Evolutionary conservation across 2,797 vertebrate genomes (phyloP).

Genomic region (Notolepis coatsorum): DNA sequence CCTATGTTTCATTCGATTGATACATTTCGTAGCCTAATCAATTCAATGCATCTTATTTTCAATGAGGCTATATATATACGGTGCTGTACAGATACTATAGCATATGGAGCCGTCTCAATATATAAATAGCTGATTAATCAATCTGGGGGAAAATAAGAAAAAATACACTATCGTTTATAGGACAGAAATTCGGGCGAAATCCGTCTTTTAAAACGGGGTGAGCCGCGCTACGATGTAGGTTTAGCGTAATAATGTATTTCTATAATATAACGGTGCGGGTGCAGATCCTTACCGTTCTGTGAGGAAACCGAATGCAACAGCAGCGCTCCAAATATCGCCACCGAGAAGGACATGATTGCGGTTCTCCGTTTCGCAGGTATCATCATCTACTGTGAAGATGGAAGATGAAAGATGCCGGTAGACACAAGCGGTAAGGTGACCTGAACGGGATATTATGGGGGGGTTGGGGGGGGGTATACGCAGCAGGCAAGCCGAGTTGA

Average conservation of each 20-base stretch:
- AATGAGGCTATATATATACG: not conserved
- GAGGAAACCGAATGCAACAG: conserved; percentile 79
- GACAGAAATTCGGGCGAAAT: conserved; percentile 17
- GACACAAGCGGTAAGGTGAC: conserved; percentile 50
- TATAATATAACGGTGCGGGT: not conserved
- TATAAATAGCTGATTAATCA: conserved; percentile 1
- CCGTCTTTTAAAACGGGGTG: conserved; percentile 23
- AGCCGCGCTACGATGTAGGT: conserved; percentile 12
- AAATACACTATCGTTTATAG: not conserved
- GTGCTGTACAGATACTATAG: not conserved
- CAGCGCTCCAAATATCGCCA: conserved; percentile 71
- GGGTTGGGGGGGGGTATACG: conserved; percentile 11
- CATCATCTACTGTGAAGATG: conserved; percentile 66
- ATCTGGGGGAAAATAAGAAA: not conserved
- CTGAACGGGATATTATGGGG: conserved; percentile 33
- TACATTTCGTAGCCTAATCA: not conserved
- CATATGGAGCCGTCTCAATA: conserved; percentile 1
- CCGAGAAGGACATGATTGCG: conserved; percentile 74
- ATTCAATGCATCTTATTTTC: conserved; percentile 19
- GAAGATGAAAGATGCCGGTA: conserved; percentile 52
- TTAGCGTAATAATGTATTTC: not conserved
- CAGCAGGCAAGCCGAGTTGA: conserved; percentile 38
- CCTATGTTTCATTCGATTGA: not conserved
- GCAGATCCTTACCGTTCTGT: conserved; percentile 77
- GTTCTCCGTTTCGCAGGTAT: conserved; percentile 66